Evolutionary conservation across 2,797 vertebrate genomes (phyloP), one percentile per base, ranked within the genome.

Genomic region (Momotus momota): DNA sequence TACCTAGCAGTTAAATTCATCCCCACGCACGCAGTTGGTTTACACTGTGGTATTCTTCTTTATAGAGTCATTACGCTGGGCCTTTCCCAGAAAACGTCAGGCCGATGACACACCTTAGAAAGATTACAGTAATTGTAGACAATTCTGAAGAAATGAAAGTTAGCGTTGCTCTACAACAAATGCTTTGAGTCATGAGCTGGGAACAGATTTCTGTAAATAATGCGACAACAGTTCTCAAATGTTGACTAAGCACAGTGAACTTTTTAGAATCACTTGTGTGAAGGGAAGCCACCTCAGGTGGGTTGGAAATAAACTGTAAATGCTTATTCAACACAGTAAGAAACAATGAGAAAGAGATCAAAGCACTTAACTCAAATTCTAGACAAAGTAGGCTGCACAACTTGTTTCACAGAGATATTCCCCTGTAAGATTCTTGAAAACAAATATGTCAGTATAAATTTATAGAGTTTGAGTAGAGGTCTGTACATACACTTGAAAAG

Each of bases 151-250:
- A 86, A 71, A 85, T 61, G 22, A 71, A 85, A 74, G 29, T 52
- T 77, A 48, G n/a, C 33, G 35, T 4, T 74, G 51, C 27, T 78
- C 46, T 72, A 49, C 26, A 60, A 81, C n/a, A 45, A 85, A 77
- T 0, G 1, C 19, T 74, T 74, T 6, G 3, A 65, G 29, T 31
- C 33, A 38, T 14, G 31, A 74, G 72, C 18, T 0, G 11, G 92
- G 71, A 92, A 71, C n/a, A 85, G 57, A 86, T 67, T 93, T 77
- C 57, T 77, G 31, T 81, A 91, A 94, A 81, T 89, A 92, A 87
- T 26, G 20, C 0, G 0, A 57, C 52, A 71, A 89, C 75, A 40
- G 48, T 71, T 38, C 80, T 87, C 64, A 91, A 61, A 83, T 27
- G 7, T 31, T 85, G 91, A 72, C 46, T 55, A 80, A 93, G 51